phyloP scores from a whole-genome alignment of 1,140 invertebrate species.

The Bombyx mandarina region DNA sequence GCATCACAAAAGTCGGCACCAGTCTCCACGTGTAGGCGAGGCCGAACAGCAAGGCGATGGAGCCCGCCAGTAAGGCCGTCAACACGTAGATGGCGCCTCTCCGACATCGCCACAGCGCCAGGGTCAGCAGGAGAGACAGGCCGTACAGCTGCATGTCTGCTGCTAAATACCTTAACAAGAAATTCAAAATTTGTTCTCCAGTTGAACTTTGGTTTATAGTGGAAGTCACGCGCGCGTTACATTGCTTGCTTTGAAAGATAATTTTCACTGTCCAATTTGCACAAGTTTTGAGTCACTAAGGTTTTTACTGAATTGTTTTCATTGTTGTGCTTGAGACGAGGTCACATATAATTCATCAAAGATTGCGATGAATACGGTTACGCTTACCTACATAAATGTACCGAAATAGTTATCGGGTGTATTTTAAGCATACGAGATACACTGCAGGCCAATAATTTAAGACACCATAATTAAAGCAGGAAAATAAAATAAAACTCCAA shows the following conservation, averaged over 20 bases:
- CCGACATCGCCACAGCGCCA: slow-evolving; percentile 32
- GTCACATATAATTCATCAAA: too few relatives aligned
- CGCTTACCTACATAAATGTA: too few relatives aligned
- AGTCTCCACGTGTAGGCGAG: slow-evolving; percentile 42
- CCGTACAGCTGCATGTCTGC: slow-evolving; percentile 62
- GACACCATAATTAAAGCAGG: background rate
- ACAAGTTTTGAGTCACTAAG: too few relatives aligned
- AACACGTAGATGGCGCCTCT: slow-evolving; percentile 30
- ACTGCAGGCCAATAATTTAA: background rate
- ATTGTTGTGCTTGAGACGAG: too few relatives aligned
- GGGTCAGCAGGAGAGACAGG: slow-evolving; percentile 32
- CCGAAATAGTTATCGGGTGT: too few relatives aligned
- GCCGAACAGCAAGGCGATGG: slow-evolving; percentile 20
- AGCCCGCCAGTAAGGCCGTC: slow-evolving; percentile 20
- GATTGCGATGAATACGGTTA: too few relatives aligned
- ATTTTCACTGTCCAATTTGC: too few relatives aligned
- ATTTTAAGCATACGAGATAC: background rate
- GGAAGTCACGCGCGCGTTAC: too few relatives aligned
- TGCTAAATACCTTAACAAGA: slow-evolving; percentile 48
- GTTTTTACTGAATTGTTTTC: too few relatives aligned
- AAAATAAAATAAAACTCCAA: background rate
- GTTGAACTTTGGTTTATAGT: too few relatives aligned
- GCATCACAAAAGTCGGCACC: slow-evolving; percentile 44
- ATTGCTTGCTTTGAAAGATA: too few relatives aligned
- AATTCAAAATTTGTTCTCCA: background rate